Conservation (phyloP, 2,113 vertebrate species). For the Martes martes region DNA sequence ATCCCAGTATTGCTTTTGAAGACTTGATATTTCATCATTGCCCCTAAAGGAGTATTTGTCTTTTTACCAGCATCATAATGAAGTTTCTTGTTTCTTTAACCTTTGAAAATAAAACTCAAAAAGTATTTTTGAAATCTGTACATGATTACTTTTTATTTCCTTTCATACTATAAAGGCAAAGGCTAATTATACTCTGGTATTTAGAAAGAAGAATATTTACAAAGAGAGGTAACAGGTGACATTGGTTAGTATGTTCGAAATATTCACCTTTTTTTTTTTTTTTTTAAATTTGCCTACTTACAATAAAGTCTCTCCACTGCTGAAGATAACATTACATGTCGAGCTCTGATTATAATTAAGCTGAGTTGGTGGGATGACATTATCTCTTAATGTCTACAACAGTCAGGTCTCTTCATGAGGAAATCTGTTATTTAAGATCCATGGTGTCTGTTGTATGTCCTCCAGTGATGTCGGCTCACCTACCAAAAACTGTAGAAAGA, state of each 20-base stretch:
- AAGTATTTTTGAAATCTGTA: background rate
- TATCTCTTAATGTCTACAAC: background rate
- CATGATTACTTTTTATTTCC: background rate
- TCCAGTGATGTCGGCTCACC: background rate
- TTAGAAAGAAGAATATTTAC: background rate
- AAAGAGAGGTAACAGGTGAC: background rate
- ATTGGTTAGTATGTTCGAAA: background rate
- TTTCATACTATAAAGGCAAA: background rate
- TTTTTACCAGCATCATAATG: background rate
- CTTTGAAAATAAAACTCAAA: background rate
- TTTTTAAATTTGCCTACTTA: background rate
- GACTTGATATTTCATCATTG: background rate
- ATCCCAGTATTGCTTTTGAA: background rate
- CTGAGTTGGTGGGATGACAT: background rate
- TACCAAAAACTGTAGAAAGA: slow-evolving; percentile 30
- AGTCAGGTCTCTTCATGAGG: slow-evolving; percentile 3
- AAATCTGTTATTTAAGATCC: background rate
- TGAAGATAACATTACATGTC: background rate
- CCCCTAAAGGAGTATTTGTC: background rate
- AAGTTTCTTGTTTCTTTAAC: background rate
- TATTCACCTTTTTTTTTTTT: background rate
- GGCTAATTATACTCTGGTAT: background rate
- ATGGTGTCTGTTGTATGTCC: background rate
- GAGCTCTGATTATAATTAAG: background rate
- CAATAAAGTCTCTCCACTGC: background rate